A percentile compares a stretch with the other conserved stretches of the same genome.
These are phyloP conservation scores for Tillus elongatus DNA, from an alignment of 2,888 invertebrate genomes.

Conservation along the genomic window DNA sequence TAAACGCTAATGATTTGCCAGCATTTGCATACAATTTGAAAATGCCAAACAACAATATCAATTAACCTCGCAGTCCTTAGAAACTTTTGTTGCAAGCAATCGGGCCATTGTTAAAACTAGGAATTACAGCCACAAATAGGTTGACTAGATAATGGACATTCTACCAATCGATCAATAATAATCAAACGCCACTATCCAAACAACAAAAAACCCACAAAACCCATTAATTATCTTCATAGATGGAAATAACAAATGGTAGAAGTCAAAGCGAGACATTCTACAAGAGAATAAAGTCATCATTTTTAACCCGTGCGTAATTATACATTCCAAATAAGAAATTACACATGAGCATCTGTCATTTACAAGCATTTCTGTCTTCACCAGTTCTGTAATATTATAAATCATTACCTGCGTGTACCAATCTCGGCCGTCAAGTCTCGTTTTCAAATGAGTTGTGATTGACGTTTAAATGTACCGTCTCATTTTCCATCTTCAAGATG, in stretches of 20 bases:
- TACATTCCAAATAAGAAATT: constrained; percentile 36
- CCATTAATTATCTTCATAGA: constrained; percentile 26
- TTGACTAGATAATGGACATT: too few relatives aligned
- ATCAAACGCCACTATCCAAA: constrained; percentile 25
- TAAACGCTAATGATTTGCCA: too few relatives aligned
- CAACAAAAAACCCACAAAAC: constrained; percentile 30
- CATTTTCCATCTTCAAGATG: constrained; percentile 20
- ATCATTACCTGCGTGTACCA: constrained; percentile 39
- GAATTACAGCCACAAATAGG: too few relatives aligned
- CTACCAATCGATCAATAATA: constrained; percentile 27
- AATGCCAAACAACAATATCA: too few relatives aligned
- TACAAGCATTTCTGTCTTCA: constrained; percentile 39
- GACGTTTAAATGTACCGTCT: constrained; percentile 38
- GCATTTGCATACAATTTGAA: too few relatives aligned
- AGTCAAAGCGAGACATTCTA: constrained; percentile 20
- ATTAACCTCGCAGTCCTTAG: too few relatives aligned
- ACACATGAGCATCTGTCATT: constrained; percentile 39
- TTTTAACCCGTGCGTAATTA: constrained; percentile 37
- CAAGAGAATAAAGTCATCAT: constrained; percentile 39
- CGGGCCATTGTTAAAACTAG: too few relatives aligned
- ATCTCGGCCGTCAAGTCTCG: constrained; percentile 39
- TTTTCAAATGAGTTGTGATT: constrained; percentile 42
- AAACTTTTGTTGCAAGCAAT: too few relatives aligned
- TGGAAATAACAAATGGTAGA: constrained; percentile 19
- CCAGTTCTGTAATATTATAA: constrained; percentile 35